phyloP scores from a whole-genome alignment of 37 sponge, comb jelly and placozoan genomes.

The Oscarella lobularis region DNA sequence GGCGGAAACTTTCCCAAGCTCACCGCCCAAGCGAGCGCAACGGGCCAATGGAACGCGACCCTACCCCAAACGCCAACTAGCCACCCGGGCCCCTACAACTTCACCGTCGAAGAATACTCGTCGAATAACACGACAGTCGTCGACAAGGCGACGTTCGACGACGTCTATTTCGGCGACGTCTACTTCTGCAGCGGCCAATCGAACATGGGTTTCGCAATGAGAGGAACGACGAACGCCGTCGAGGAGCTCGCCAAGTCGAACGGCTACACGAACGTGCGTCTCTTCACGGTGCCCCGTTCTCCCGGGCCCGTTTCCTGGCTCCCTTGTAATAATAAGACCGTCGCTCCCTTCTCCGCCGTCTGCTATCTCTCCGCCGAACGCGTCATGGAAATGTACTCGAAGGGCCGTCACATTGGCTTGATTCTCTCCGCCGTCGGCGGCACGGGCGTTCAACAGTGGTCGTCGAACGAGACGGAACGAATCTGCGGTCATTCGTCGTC shows the following conservation, averaged over 20 bases:
- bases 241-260: background rate
- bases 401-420: background rate
- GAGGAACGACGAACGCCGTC: background rate
- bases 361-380: background rate
- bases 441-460: conserved; percentile 1
- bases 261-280: background rate
- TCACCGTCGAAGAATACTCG: background rate
- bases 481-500: background rate
- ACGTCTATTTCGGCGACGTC: background rate
- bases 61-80: background rate
- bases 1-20: background rate
- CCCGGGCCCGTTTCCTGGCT: background rate
- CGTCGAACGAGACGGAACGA: background rate
- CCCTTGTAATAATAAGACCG: background rate
- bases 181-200: conserved; percentile 2
- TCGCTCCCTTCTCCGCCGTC: background rate
- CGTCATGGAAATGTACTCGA: background rate
- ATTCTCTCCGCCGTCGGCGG: background rate
- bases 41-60: background rate
- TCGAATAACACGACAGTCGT: background rate
- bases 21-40: background rate
- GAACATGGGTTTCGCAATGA: background rate
- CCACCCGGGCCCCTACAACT: background rate
- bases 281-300: no score
- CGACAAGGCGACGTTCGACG: background rate